A percentile compares a stretch with the other conserved stretches of the same genome.
Evolutionary conservation across 2,888 invertebrate species (phyloP).

Genomic region (Vannuccia rotundouncinata): DNA sequence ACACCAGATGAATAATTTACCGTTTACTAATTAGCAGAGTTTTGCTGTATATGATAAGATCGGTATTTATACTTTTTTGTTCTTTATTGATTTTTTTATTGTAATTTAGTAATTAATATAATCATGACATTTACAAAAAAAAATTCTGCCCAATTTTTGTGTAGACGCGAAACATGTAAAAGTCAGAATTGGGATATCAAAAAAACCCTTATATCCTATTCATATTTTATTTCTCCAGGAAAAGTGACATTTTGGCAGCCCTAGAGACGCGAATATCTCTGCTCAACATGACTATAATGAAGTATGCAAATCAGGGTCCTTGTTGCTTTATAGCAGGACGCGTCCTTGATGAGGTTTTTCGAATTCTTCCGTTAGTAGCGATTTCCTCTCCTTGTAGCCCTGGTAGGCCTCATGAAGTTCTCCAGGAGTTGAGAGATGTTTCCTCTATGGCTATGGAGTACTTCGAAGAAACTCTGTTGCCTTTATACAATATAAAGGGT

Average conservation of each 20-base stretch:
- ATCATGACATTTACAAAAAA: no score
- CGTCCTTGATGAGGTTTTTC: slow-evolving; percentile 79
- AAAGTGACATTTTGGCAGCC: slow-evolving; percentile 79
- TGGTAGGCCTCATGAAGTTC: slow-evolving; percentile 71
- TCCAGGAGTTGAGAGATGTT: slow-evolving; percentile 80
- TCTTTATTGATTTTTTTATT: no score
- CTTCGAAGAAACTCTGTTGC: slow-evolving; percentile 67
- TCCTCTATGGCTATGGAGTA: slow-evolving; percentile 93
- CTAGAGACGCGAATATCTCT: slow-evolving; percentile 83
- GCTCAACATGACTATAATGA: slow-evolving; percentile 83
- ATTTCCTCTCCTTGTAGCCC: slow-evolving; percentile 59
- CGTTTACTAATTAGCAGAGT: no score
- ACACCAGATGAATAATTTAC: no score
- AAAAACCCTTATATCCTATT: no score
- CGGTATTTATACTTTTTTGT: no score
- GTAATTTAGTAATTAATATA: no score
- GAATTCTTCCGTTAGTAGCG: slow-evolving; percentile 65
- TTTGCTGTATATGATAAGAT: no score
- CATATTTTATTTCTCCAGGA: no score
- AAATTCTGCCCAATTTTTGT: no score
- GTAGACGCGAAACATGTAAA: no score
- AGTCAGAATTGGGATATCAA: no score
- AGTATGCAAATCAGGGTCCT: slow-evolving; percentile 73
- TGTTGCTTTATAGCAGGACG: slow-evolving; percentile 87
- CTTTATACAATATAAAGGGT: background rate